phyloP scores from a whole-genome alignment of 2,888 invertebrate genomes.

The Omphaloscelis lunosa region DNA sequence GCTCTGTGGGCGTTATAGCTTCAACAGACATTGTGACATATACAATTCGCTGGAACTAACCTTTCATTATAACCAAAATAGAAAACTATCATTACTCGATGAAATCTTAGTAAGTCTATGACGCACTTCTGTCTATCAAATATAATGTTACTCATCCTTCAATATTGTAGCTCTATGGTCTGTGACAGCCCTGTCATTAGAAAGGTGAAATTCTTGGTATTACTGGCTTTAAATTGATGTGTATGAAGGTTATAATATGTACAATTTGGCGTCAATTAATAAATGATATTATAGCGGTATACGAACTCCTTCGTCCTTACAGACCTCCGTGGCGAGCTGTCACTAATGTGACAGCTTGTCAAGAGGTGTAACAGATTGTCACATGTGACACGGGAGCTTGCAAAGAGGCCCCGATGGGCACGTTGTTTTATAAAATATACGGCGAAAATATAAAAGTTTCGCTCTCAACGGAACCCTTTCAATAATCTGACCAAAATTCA shows the following conservation, averaged over 20 bases:
- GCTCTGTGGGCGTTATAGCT: slow-evolving; percentile 16
- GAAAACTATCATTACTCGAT: slow-evolving; percentile 47
- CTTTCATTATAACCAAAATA: slow-evolving; percentile 47
- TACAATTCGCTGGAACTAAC: slow-evolving; percentile 43
- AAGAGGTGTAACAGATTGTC: not conserved
- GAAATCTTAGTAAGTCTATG: slow-evolving; percentile 33
- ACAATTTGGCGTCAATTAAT: not conserved
- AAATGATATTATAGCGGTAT: not conserved
- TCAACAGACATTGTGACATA: slow-evolving; percentile 20
- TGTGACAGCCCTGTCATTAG: slow-evolving; percentile 15
- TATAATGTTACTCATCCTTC: slow-evolving; percentile 20
- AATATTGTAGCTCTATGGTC: slow-evolving; percentile 4
- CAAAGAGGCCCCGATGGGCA: not conserved
- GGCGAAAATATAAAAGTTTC: not conserved
- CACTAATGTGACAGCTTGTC: not conserved
- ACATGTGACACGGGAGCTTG: not conserved
- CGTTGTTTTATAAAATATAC: not conserved
- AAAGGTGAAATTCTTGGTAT: slow-evolving; percentile 13
- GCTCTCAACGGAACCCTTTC: not conserved
- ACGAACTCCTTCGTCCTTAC: not conserved
- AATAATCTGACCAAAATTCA: not conserved
- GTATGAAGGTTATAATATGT: not conserved
- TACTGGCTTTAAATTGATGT: not conserved
- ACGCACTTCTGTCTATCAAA: slow-evolving; percentile 47
- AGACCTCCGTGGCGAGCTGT: not conserved